Base-by-base conservation (phyloP, 23 tunicate genomes). In the Styela clava region DNA sequence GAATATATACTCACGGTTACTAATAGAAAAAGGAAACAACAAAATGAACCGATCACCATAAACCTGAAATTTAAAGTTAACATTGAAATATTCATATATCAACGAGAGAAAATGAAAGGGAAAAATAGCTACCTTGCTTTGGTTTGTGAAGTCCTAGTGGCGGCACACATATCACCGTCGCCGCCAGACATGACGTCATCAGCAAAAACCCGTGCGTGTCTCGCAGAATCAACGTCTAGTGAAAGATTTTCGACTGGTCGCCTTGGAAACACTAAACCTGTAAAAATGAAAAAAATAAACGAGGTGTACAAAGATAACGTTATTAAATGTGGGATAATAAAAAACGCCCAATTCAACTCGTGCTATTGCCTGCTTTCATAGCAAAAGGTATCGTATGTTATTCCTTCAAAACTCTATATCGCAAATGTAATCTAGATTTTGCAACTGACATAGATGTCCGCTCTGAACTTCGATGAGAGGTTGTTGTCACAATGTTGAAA, bases 1-100 rank as follows among this genome's bases (percentile, higher is more conserved):
- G 81, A 33, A 44, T 76, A 76, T 44, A 76, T 44, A 76, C 81
- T 76, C 27, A 76, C 81, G n/a, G 81, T 76, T 9, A 56, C 81
- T 18, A 76, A 56, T 20, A 76, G 64, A 44, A 76, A 76, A 19
- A 76, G 30, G n/a, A 76, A 76, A 29, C 81, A 76, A 29, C 64
- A 52, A 1, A 76, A 44, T 44, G 31, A 52, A 76, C 65, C 81
- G 44, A 35, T 76, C 63, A 76, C 29, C 32, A 44, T 33, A 24
- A 52, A 36, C 31, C 81, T 76, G 64, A 52, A 76, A 44, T 5
- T 44, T 7, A 61, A 61, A 61, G 22, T 21, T 22, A 61, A 21
- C 22, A 61, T 23, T 23, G n/a, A 23, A 61, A 61, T n/a, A n/a
- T n/a, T n/a, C n/a, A n/a, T n/a, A n/a, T n/a, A n/a, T n/a, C n/a